Percentiles rank a stretch among this genome's conserved stretches.
These are phyloP conservation scores for Myotis vivesi DNA, from an alignment of 2,797 vertebrate genomes.

Conservation along the genomic window DNA sequence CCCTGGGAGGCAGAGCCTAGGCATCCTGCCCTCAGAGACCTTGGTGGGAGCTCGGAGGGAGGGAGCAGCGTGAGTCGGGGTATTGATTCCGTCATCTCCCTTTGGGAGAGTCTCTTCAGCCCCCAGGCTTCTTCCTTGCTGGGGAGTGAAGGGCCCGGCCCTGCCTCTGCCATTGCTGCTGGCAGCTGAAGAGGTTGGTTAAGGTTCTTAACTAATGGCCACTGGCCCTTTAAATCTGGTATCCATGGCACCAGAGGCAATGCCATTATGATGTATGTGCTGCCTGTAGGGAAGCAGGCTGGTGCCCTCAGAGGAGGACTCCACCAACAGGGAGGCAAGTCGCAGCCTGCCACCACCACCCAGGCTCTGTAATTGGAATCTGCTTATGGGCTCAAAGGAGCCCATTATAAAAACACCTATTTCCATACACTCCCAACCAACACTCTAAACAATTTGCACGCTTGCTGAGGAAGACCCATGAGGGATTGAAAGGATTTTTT, in stretches of 20 bases:
- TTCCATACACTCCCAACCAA: not conserved
- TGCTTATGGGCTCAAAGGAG: not conserved
- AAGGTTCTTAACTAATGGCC: not conserved
- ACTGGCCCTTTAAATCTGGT: slow-evolving; percentile 71
- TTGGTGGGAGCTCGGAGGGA: not conserved
- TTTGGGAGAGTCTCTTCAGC: not conserved
- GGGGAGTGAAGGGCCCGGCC: not conserved
- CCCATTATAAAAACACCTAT: slow-evolving; percentile 48
- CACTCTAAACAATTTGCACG: not conserved
- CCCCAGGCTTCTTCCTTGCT: not conserved
- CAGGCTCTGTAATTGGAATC: slow-evolving; percentile 35
- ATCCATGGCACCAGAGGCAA: not conserved
- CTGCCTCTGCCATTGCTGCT: not conserved
- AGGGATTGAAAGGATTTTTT: not conserved
- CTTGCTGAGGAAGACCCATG: not conserved
- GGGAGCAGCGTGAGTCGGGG: accelerated
- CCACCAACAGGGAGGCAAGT: slow-evolving; percentile 21
- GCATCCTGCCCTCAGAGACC: not conserved
- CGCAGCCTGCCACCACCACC: slow-evolving; percentile 42
- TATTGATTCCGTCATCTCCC: not conserved
- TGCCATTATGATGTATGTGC: slow-evolving; percentile 55
- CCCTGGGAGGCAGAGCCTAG: not conserved
- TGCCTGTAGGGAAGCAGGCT: not conserved
- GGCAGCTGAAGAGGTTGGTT: not conserved
- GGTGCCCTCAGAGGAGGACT: not conserved